Conservation (phyloP, 2,113 vertebrate species). For the Hydrolagus affinis region DNA sequence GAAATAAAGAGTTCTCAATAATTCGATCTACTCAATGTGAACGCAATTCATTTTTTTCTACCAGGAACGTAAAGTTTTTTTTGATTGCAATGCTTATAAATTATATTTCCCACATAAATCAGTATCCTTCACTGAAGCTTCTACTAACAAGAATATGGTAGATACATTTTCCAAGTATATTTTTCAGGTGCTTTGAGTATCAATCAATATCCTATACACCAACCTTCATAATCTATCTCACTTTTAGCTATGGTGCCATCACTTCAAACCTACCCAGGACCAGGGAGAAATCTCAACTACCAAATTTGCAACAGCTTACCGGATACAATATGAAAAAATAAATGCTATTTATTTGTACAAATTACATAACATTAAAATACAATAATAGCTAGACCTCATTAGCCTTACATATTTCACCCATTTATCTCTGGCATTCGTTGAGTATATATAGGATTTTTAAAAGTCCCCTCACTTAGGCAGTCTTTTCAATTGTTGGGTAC, state of each 20-base stretch:
- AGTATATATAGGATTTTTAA: not conserved
- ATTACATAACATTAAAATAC: not conserved
- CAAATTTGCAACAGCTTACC: not conserved
- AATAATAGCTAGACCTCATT: conserved; percentile 3
- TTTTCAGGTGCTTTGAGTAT: not conserved
- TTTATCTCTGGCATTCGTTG: not conserved
- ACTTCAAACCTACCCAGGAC: not conserved
- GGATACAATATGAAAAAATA: not conserved
- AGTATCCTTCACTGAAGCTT: not conserved
- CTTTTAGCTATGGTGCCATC: not conserved
- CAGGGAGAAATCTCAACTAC: not conserved
- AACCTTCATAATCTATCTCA: not conserved
- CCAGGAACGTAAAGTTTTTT: no score
- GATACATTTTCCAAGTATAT: not conserved
- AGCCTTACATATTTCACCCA: not conserved
- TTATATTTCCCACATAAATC: not conserved
- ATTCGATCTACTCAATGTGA: no score
- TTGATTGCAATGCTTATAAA: no score
- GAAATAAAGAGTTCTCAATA: no score
- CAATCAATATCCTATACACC: not conserved
- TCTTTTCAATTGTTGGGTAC: conserved; percentile 5
- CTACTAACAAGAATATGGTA: no score
- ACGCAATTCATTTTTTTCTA: no score
- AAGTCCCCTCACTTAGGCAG: not conserved
- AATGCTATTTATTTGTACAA: not conserved